These are phyloP conservation scores for Lipotes vexillifer DNA, from an alignment of 2,113 vertebrate species.

Conservation along the genomic window DNA sequence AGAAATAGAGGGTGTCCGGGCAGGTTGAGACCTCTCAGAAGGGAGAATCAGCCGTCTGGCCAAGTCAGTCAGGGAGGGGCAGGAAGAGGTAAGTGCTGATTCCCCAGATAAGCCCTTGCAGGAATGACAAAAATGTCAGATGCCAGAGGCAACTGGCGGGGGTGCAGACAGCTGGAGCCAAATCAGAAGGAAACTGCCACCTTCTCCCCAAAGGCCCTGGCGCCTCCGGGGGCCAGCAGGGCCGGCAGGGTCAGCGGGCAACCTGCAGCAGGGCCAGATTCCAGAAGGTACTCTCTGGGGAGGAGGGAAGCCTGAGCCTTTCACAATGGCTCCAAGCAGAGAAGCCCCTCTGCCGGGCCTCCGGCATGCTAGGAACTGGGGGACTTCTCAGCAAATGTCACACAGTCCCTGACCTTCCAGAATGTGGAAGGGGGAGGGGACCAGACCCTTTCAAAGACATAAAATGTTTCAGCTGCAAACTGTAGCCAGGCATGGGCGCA, in stretches of 20 bases:
- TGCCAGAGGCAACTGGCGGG: neutral
- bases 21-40: neutral
- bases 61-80: slow-evolving; percentile 25
- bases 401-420: neutral
- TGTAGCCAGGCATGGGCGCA: neutral
- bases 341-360: neutral
- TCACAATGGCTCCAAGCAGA: neutral
- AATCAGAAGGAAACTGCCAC: slow-evolving; percentile 34
- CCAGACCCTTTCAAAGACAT: neutral
- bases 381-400: neutral
- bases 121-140: slow-evolving; percentile 56
- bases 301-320: neutral
- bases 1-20: neutral
- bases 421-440: neutral
- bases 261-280: neutral
- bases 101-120: slow-evolving; percentile 15
- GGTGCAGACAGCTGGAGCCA: neutral
- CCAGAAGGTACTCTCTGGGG: neutral
- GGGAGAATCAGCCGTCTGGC: neutral
- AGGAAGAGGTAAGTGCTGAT: neutral
- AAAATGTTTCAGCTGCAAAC: neutral
- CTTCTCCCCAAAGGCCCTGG: neutral
- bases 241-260: neutral
- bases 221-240: rapidly evolving
- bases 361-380: neutral